phyloP scores from a whole-genome alignment of 2,113 vertebrate species.

The Pontoporia blainvillei region DNA sequence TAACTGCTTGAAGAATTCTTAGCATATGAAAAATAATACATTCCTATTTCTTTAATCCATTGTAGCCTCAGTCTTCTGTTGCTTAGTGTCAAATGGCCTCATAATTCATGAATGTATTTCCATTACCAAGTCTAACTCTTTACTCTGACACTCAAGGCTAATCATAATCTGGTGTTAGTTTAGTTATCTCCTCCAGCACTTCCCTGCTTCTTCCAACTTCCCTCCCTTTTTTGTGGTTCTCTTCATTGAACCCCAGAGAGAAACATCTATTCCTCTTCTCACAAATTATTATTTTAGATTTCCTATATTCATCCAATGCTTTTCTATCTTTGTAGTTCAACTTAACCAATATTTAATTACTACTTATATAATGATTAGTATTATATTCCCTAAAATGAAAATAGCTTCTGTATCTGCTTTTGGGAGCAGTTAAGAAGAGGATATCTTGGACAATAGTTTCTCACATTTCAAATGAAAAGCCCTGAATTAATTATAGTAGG shows the following conservation, averaged over 20 bases:
- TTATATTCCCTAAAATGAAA: not conserved
- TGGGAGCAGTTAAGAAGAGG: not conserved
- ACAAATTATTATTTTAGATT: not conserved
- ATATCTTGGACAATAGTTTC: not conserved
- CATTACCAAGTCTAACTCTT: not conserved
- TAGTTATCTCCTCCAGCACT: not conserved
- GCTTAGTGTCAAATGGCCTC: not conserved
- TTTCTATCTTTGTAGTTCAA: not conserved
- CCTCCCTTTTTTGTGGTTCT: not conserved
- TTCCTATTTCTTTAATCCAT: not conserved
- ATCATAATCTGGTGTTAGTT: not conserved
- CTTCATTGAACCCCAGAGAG: not conserved
- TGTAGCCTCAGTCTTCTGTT: not conserved
- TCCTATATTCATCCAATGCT: not conserved
- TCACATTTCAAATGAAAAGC: not conserved
- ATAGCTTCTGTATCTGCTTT: not conserved
- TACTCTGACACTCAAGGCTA: not conserved
- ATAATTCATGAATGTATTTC: not conserved
- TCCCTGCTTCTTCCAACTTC: not conserved
- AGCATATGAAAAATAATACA: not conserved
- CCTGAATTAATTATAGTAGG: not conserved
- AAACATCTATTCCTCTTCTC: not conserved
- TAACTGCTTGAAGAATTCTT: not conserved
- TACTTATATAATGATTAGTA: not conserved
- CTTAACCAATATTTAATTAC: not conserved